Evolutionary conservation across 2,113 vertebrate species (phyloP), one percentile per base, ranked within the genome.

Genomic region (Nycticorax nycticorax): DNA sequence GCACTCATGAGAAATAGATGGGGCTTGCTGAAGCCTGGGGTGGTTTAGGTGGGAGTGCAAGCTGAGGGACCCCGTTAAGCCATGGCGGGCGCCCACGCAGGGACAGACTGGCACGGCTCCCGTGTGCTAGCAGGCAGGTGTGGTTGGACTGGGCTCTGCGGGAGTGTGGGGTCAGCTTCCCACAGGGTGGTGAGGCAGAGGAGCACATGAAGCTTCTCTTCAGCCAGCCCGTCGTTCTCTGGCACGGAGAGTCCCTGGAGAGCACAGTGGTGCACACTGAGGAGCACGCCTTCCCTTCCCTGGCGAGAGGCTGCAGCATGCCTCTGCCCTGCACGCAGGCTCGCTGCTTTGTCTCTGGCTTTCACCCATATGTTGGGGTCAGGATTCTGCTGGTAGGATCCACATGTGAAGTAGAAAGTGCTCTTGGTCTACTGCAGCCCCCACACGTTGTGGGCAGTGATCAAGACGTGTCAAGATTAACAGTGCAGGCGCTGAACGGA

Each of bases 391-490:
- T 64, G 60, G 22, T 33, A 27, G 60, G 50, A 67, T 39, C 57
- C 63, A 8, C 7, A 3, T 3, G 30, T 30, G 47, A 37, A 32
- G 45, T 22, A 28, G 33, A 33, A 66, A 12, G 66, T 1, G 5
- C 28, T 50, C 39, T 22, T 55, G 45, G 48, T 45, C 35, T 33
- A 5, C 69, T 39, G 76, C 50, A 55, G 63, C 47, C 52, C 33
- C 47, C 27, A 8, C 0, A 1, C 18, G 28, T 26, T 0, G 0
- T 33, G 26, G 56, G 24, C 39, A 32, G 41, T 2, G 32, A 16
- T 20, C 50, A 12, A 63, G n/a, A 24, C 11, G 15, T 7, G 47
- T 39, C 14, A 47, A 11, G 39, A 37, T 53, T 12, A 30, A 17
- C 0, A 1, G 14, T 35, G 45, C 30, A 12, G 41, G 41, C 33